Evolutionary conservation across 2,888 invertebrate genomes (phyloP).

Genomic region (Nymphalis polychloros): DNA sequence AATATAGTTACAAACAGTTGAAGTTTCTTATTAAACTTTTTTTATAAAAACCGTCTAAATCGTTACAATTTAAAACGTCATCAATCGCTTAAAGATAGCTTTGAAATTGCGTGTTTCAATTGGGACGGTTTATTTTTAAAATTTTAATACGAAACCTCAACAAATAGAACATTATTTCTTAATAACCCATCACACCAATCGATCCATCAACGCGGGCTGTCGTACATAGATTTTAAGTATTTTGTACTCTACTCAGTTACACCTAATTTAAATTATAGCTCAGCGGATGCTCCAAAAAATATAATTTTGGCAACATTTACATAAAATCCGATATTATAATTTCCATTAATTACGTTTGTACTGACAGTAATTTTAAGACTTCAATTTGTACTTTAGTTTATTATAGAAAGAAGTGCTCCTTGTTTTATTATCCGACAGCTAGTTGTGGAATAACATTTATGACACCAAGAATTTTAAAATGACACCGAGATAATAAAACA

Average conservation of each 20-base stretch:
- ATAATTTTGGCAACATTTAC: constrained; percentile 78
- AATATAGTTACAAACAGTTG: constrained; percentile 3
- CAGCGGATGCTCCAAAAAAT: constrained; percentile 72
- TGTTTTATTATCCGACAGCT: constrained; percentile 46
- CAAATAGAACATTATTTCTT: background rate
- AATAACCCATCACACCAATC: constrained; percentile 29
- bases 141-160: constrained; percentile 20
- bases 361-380: constrained; percentile 78
- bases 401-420: constrained; percentile 70
- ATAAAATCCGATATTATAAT: constrained; percentile 64
- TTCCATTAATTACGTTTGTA: constrained; percentile 76
- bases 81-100: background rate
- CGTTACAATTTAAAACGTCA: background rate
- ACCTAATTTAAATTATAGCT: constrained; percentile 68
- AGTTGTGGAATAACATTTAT: constrained; percentile 49
- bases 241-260: constrained; percentile 71
- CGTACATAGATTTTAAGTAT: constrained; percentile 44
- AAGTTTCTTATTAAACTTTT: background rate
- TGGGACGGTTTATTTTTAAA: background rate
- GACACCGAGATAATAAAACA: constrained; percentile 67
- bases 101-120: background rate
- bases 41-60: background rate
- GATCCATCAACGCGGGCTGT: constrained; percentile 45
- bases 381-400: constrained; percentile 80
- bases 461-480: constrained; percentile 70